Evolutionary conservation across 2,888 invertebrate species (phyloP), one percentile per base, ranked within the genome.

Genomic region (Chydorus sphaericus): DNA sequence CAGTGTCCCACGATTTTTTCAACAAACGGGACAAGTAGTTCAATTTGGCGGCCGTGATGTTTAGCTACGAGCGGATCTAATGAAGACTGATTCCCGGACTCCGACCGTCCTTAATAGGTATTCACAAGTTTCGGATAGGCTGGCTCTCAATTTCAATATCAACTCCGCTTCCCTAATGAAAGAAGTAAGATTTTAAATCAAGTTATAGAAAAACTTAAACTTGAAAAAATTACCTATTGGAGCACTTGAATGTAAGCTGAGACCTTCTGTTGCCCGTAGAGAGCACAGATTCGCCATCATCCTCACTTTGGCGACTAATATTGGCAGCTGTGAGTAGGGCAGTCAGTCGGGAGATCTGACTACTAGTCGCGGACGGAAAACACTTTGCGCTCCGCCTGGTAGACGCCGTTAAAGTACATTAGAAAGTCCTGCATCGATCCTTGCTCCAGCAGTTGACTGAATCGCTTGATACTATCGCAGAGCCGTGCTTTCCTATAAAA

Each of bases 391-490:
- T 78, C 75, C 11, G 69, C 65, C 0, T 77, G 77, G 58, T 78
- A 75, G 1, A 74, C 71, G 18, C 78, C 77, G 20, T 77, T 75
- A 51, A 76, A 75, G 65, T 80, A 78, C 1, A 77, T 68, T 1
- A 81, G 61, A 39, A 76, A 71, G 10, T 73, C 67, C n/a, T n/a
- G n/a, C n/a, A n/a, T n/a, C n/a, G n/a, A n/a, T n/a, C n/a, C n/a
- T n/a, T n/a, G n/a, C n/a, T n/a, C n/a, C n/a, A n/a, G n/a, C n/a
- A n/a, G 70, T 82, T 82, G 0, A 83, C 79, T 66, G 81, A 82
- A n/a, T 80, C 80, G 1, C 74, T 68, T 2, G 76, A 72, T 39
- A 83, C 71, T 59, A 77, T 75, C 0, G 77, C 79, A 48, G 73
- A 72, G 3, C 74, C 74, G 28, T 77, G 75, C 58, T 72, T n/a